Conservation (phyloP, 2,888 invertebrate genomes). For the Nezara viridula region DNA sequence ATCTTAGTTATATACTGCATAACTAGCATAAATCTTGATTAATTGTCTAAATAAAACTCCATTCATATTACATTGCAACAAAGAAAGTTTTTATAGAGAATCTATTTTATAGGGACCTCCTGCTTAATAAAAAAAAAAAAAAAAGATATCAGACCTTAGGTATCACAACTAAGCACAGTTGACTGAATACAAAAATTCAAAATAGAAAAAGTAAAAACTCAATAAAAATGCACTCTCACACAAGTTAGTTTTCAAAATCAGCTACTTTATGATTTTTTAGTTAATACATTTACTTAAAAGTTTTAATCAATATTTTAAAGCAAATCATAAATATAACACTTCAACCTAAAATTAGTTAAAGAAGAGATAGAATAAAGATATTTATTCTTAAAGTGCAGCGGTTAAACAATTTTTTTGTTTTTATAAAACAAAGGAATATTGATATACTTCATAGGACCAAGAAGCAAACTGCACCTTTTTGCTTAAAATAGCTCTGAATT, state of each 20-base stretch:
- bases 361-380: conserved; percentile 53
- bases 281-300: background rate
- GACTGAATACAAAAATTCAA: conserved; percentile 15
- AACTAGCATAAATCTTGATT: background rate
- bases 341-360: conserved; percentile 50
- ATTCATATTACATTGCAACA: background rate
- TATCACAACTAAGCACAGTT: background rate
- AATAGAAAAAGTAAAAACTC: background rate
- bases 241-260: conserved; percentile 50
- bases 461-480: conserved; percentile 73
- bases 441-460: conserved; percentile 48
- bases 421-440: conserved; percentile 2
- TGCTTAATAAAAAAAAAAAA: too few species aligned
- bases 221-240: conserved; percentile 36
- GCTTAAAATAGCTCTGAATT: conserved; percentile 55
- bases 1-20: background rate
- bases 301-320: conserved; percentile 34
- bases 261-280: conserved; percentile 38
- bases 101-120: background rate
- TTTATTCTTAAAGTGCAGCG: conserved; percentile 55
- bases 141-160: too few species aligned
- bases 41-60: background rate
- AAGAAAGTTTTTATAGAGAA: background rate
- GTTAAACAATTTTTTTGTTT: conserved; percentile 44
- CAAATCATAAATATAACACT: conserved; percentile 51